Base-by-base conservation (phyloP, 2,888 invertebrate genomes). In the Parnassius mnemosyne region DNA sequence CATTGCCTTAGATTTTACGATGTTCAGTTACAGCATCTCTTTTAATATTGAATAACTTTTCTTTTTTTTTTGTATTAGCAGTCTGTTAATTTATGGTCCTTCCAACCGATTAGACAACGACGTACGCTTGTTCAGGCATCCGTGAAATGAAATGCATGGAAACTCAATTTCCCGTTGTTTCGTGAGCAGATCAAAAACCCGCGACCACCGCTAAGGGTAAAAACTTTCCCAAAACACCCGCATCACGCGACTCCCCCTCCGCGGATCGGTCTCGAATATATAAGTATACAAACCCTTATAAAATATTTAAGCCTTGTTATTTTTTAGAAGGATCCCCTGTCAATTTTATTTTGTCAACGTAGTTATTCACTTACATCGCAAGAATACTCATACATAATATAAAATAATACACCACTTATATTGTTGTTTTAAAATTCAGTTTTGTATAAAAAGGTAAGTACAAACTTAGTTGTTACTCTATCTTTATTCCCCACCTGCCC, bases 91-190 rank as follows among this genome's bases (percentile, higher is more conserved):
- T 62, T 53, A 58, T 41, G 52, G 16, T 55, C 47, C 57, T 63
- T 63, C 59, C 52, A 52, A 65, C 62, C 57, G 66, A 64, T 63
- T 68, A 70, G 70, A 77, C 78, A 80, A 77, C 75, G 71, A 67
- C 68, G 68, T 60, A 61, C 60, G 63, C 67, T 72, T 65, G 60
- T 65, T 66, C 67, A 61, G 67, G 65, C 71, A 72, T 66, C 71
- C 80, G 72, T 76, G 71, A 79, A 84, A 69, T 69, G 60, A 67
- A 67, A 84, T 79, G 81, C 77, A 81, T 75, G 75, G 73, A 77
- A 81, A 84, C 75, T 76, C 79, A 82, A 85, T 86, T 84, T 86
- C 82, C 83, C 76, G 68, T 70, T 67, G 68, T 72, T 75, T 73
- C 69, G 72, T 69, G 72, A 72, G 73, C 66, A 64, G 71, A 76